These are phyloP conservation scores for Antennarius striatus DNA, from an alignment of 2,113 vertebrate genomes.

Conservation along the genomic window DNA sequence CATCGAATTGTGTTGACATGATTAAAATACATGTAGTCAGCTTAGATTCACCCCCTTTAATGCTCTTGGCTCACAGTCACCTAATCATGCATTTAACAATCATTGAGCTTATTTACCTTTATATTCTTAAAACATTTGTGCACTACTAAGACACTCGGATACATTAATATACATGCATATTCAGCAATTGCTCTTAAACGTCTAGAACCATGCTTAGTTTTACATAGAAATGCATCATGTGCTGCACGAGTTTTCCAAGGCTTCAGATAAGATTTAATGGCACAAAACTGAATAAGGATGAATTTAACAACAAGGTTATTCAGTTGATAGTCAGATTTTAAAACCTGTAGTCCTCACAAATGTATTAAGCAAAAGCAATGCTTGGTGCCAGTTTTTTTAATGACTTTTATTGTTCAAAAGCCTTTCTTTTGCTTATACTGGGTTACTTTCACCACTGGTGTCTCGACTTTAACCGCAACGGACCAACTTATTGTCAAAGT, in stretches of 20 bases:
- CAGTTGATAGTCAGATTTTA: neutral
- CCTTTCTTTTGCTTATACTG: neutral
- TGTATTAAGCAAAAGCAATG: no score
- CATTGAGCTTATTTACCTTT: constrained; percentile 1
- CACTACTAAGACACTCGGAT: constrained; percentile 21
- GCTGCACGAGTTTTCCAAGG: neutral
- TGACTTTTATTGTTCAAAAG: neutral
- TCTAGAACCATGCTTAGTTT: constrained; percentile 9
- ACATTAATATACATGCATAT: constrained; percentile 7
- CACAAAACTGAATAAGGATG: neutral
- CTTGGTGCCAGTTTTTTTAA: neutral
- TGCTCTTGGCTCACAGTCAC: constrained; percentile 10
- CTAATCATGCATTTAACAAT: neutral
- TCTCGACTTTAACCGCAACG: constrained; percentile 34
- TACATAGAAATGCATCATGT: neutral
- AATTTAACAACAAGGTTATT: constrained; percentile 1
- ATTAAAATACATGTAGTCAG: constrained; percentile 4
- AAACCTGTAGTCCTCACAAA: no score
- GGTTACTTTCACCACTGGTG: constrained; percentile 53
- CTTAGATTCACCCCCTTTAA: neutral
- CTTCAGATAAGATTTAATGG: no score
- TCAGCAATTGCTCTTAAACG: neutral
- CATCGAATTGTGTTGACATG: neutral
- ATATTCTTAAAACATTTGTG: constrained; percentile 14
- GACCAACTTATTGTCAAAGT: constrained; percentile 58